Evolutionary conservation across 2,797 vertebrate genomes (phyloP).

Genomic region (Atherinosoma microstoma): DNA sequence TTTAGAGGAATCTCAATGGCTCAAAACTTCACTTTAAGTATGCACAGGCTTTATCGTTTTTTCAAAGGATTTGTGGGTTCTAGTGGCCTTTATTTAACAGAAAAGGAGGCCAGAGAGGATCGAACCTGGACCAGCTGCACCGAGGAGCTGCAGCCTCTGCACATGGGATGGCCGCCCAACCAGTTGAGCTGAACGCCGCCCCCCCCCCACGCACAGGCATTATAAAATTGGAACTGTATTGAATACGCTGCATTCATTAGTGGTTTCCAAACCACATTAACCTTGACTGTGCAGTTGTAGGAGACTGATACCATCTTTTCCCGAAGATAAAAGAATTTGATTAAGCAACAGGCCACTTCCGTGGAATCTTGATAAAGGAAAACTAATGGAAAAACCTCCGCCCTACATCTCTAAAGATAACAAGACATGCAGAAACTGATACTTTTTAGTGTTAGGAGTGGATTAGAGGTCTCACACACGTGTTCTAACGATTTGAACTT

Average conservation of each 20-base stretch:
- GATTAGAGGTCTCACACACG: neutral
- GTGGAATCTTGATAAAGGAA: neutral
- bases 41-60: too few relatives aligned
- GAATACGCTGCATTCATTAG: neutral
- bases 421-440: neutral
- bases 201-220: neutral
- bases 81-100: too few relatives aligned
- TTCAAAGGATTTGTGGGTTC: too few relatives aligned
- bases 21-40: neutral
- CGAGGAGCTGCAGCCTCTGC: too few relatives aligned
- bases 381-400: neutral
- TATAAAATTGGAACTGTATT: neutral
- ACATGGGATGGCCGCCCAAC: too few relatives aligned
- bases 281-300: neutral
- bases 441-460: neutral
- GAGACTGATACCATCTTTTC: neutral
- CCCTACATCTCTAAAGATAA: neutral
- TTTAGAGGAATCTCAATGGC: neutral
- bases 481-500: neutral
- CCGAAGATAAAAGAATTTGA: neutral
- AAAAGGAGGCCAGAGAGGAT: too few relatives aligned
- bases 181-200: too few relatives aligned
- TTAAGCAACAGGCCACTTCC: neutral
- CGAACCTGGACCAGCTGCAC: too few relatives aligned
- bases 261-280: neutral